A percentile compares a stretch with the other conserved stretches of the same genome.
phyloP scores from a whole-genome alignment of 2,797 vertebrate genomes.

The Syndactyla subalaris region DNA sequence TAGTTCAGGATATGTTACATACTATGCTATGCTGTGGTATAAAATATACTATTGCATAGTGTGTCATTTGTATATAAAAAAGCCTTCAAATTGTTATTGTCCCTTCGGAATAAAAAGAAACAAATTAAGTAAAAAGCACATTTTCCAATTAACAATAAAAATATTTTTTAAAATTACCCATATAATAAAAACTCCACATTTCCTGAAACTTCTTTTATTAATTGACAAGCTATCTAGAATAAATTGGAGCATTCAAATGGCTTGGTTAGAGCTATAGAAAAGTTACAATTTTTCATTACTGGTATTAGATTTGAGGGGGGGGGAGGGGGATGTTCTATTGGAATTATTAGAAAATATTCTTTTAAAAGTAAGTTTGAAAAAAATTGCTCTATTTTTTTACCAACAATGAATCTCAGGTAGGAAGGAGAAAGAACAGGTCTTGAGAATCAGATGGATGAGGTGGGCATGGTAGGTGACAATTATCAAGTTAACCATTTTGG shows the following conservation, averaged over 20 bases:
- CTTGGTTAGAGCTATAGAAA: neutral
- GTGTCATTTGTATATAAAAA: neutral
- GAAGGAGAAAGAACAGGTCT: neutral
- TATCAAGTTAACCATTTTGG: neutral
- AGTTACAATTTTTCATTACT: neutral
- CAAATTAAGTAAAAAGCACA: neutral
- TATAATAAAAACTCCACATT: neutral
- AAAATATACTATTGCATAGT: neutral
- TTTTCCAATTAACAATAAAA: neutral
- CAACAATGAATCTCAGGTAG: neutral
- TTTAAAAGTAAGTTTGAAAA: neutral
- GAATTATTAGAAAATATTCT: neutral
- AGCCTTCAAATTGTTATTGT: neutral
- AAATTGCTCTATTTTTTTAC: neutral
- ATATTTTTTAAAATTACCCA: neutral
- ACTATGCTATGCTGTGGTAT: neutral
- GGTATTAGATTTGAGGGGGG: neutral
- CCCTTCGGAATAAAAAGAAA: neutral
- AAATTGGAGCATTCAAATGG: neutral
- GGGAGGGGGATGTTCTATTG: neutral
- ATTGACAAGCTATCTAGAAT: neutral
- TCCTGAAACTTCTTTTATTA: neutral
- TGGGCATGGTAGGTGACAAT: neutral
- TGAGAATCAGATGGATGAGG: neutral
- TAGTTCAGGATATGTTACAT: neutral